Evolutionary conservation across 2,113 vertebrate species (phyloP).

Genomic region (Phoenicopterus ruber): DNA sequence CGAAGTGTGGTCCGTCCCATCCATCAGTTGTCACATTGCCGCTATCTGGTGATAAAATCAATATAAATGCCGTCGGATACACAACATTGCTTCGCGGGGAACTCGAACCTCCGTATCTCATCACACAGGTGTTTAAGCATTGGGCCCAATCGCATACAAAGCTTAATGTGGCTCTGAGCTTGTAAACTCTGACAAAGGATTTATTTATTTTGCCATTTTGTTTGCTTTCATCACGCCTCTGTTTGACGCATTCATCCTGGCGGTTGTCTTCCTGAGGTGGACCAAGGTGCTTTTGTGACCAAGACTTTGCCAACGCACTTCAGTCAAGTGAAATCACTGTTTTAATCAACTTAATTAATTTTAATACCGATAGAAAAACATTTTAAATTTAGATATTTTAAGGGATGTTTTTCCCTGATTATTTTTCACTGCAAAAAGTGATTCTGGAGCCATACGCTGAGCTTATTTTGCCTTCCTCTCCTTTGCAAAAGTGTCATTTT

Average conservation of each 20-base stretch:
- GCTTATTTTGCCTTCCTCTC: neutral
- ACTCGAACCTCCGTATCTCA: neutral
- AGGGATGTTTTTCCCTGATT: neutral
- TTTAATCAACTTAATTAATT: neutral
- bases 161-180: neutral
- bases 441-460: neutral
- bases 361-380: neutral
- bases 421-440: neutral
- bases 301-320: neutral
- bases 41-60: constrained; percentile 22
- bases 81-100: neutral
- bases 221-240: neutral
- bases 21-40: constrained; percentile 35
- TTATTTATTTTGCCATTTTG: constrained; percentile 4
- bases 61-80: neutral
- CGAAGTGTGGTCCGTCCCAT: constrained; percentile 4
- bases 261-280: neutral
- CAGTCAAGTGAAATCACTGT: neutral
- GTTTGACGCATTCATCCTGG: neutral
- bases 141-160: neutral
- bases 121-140: constrained; percentile 13
- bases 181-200: neutral
- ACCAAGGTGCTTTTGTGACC: neutral
- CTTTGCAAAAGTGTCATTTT: neutral
- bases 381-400: neutral